These are phyloP conservation scores for Felis chaus DNA, from an alignment of 2,113 vertebrate species.

Conservation along the genomic window DNA sequence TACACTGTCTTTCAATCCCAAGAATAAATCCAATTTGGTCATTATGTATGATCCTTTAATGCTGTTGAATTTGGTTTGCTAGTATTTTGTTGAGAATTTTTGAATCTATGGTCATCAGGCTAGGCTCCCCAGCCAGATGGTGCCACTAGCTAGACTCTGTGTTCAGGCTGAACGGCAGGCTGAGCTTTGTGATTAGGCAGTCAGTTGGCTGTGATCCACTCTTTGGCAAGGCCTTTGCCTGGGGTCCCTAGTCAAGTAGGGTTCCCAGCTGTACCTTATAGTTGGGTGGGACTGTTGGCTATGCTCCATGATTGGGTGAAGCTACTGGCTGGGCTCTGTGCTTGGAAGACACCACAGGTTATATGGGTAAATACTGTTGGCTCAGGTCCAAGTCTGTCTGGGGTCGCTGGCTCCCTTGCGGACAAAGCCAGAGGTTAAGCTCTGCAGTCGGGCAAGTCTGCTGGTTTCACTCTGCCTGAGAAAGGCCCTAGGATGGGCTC, in stretches of 20 bases:
- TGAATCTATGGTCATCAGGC: neutral
- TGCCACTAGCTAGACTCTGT: neutral
- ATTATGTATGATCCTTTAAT: neutral
- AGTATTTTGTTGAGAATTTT: neutral
- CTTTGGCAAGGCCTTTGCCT: neutral
- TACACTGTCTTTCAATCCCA: neutral
- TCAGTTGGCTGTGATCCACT: neutral
- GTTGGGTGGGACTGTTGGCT: neutral
- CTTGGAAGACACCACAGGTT: neutral
- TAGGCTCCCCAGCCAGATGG: no score
- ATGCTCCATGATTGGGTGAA: neutral
- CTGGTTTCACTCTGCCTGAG: neutral
- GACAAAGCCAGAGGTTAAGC: neutral
- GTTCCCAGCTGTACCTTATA: neutral
- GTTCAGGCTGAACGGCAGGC: neutral
- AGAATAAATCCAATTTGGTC: neutral
- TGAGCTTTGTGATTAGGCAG: neutral
- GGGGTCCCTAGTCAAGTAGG: neutral
- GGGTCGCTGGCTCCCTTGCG: neutral
- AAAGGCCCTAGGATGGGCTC: neutral
- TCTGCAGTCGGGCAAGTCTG: neutral
- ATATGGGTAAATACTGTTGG: neutral
- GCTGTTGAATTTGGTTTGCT: neutral
- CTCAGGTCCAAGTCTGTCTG: neutral
- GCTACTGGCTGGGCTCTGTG: neutral